phyloP scores from a whole-genome alignment of 2,113 vertebrate genomes.

The Scomber colias region DNA sequence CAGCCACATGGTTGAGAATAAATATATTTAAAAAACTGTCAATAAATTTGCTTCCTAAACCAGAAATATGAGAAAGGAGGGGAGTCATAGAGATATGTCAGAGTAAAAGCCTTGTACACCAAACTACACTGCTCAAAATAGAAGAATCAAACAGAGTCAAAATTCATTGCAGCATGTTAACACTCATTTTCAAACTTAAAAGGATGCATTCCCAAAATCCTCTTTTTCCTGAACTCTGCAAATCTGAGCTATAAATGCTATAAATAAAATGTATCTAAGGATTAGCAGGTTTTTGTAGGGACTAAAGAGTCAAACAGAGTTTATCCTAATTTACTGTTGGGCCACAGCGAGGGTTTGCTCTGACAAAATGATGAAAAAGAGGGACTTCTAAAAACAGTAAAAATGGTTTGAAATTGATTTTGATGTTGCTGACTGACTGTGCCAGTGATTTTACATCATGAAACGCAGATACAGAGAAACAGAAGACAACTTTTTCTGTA shows the following conservation, averaged over 20 bases:
- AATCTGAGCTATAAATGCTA: neutral
- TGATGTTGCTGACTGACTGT: neutral
- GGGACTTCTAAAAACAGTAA: neutral
- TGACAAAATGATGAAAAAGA: neutral
- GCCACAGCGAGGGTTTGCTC: neutral
- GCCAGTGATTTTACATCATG: conserved; percentile 12
- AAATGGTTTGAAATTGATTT: neutral
- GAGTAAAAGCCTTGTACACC: neutral
- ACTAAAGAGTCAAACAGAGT: neutral
- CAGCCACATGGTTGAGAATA: neutral
- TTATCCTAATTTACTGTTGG: neutral
- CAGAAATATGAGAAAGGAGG: neutral
- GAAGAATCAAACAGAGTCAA: neutral
- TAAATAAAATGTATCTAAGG: neutral
- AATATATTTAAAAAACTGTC: neutral
- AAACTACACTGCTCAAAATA: conserved; percentile 5
- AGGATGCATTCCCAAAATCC: neutral
- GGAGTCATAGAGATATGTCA: neutral
- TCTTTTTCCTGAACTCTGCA: neutral
- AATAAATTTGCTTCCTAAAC: neutral
- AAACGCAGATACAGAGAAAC: neutral
- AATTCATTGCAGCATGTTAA: conserved; percentile 6
- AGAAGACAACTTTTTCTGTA: neutral
- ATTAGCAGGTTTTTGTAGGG: neutral
- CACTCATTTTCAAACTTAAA: neutral